Base-by-base conservation (phyloP, 2,113 vertebrate species). In the Gobiocypris rarus region DNA sequence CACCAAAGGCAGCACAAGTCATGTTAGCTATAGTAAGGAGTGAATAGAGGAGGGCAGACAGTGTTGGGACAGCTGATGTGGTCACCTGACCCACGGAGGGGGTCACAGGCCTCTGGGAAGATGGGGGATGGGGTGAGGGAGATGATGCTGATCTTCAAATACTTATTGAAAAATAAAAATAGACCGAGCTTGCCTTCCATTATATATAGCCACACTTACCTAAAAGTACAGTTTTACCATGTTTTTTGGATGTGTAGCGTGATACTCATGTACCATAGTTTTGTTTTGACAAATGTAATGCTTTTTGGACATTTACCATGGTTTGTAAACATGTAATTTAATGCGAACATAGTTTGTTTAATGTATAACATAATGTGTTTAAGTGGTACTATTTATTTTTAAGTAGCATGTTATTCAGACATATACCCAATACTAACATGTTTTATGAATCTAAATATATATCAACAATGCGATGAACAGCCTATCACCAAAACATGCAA, bases 51-150 rank as follows among this genome's bases (percentile, higher is more conserved):
- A 48, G 24, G 56, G 17, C n/a, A 58, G 67, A 67, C 14, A 26
- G 45, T 69, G 63, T 4, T 14, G 45, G n/a, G 31, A 26, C 74
- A 75, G 85, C 65, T 70, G 85, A 87, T 86, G 73, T 73, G 75
- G 69, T 90, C 88, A 89, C 54, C 84, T 88, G 89, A 81, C 38
- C 38, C 1, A n/a, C 19, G 83, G 6, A 58, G 31, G 9, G 31
- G 52, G 71, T 34, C 79, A 69, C 28, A 52, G 45, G 59, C 26
- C 45, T 34, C 41, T 26, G 26, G 38, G 7, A 17, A 43, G 24
- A 24, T 61, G 73, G 59, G 69, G 63, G 65, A 52, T 9, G 69
- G 17, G 45, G 34, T 31, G 26, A 24, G 50, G 31, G 22, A 56
- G 34, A 58, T 13, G 58, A 80, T 65, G 43, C 61, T 54, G 22